Conservation (phyloP, 2,797 vertebrate species). For the Betta splendens region DNA sequence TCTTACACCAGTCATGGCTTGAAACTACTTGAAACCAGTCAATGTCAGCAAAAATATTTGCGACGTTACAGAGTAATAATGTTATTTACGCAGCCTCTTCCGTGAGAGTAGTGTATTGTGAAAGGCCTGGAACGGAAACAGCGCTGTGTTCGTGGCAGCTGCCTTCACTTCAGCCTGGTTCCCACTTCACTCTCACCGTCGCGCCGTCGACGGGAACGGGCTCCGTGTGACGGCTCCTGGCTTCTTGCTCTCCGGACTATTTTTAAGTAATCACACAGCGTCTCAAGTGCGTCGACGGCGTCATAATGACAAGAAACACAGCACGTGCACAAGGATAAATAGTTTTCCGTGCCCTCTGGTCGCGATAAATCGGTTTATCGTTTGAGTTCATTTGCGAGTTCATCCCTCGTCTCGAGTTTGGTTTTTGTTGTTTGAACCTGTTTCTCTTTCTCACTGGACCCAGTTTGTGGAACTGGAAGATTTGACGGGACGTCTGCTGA, state of each 20-base stretch:
- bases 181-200: not conserved
- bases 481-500: not conserved
- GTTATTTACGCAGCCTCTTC: no score
- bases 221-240: not conserved
- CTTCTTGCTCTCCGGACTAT: not conserved
- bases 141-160: accelerated
- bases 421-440: not conserved
- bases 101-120: slow-evolving; percentile 8
- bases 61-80: no score
- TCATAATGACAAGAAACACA: not conserved
- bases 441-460: not conserved
- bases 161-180: accelerated
- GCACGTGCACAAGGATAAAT: not conserved
- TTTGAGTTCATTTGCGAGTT: not conserved
- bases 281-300: not conserved
- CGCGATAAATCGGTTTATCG: not conserved
- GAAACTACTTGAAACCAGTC: no score
- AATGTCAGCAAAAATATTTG: no score
- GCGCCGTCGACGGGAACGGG: accelerated
- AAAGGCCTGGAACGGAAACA: slow-evolving; percentile 1
- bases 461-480: not conserved
- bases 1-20: no score
- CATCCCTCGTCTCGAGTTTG: not conserved
- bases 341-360: not conserved
- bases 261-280: not conserved